Evolutionary conservation across 1,140 invertebrate species (phyloP), one percentile per base, ranked within the genome.

Genomic region (Drosophila miranda): DNA sequence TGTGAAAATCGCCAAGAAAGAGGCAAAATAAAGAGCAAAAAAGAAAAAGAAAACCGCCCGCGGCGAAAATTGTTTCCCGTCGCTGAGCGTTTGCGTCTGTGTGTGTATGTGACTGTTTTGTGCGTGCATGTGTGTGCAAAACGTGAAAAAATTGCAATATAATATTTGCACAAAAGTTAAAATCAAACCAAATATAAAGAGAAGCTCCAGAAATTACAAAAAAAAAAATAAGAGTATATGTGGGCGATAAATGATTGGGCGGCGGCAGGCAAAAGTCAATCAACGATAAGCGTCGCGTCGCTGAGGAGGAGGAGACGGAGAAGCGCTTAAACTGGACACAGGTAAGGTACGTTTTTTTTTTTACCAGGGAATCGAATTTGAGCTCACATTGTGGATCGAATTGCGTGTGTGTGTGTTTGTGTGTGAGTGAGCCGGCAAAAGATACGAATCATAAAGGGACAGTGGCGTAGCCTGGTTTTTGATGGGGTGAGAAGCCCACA

Each of bases 31-130:
- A 60, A 71, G 60, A 67, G 46, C 59, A 69, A 59, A 59, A 44
- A 56, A 46, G 44, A 48, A 74, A 57, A 55, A 51, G 53, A 80
- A 83, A 80, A 86, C 69, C 80, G 72, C 80, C 72, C 60, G 61
- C 78, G 62, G 78, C 59, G 54, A 80, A 81, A 77, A 74, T 68
- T 72, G 53, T 9, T 79, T 73, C 55, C 53, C 21, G 8, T 41
- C 55, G 41, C 34, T 50, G 60, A 23, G 57, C 28, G 50, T 41
- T 61, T 45, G 49, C 34, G 54, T 49, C 53, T 43, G 70, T 45
- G 49, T 42, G 54, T 49, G 56, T 43, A 28, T 62, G 19, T 19
- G 21, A 34, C 30, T 8, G 43, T 57, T 42, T n/a, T 43, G 19
- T 42, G 6, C 43, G 19, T 42, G 6, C 43, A 4, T 54, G 54